A percentile compares a stretch with the other conserved stretches of the same genome.
Conservation (phyloP, 2,888 invertebrate species). For the Chloromyia formosa region DNA sequence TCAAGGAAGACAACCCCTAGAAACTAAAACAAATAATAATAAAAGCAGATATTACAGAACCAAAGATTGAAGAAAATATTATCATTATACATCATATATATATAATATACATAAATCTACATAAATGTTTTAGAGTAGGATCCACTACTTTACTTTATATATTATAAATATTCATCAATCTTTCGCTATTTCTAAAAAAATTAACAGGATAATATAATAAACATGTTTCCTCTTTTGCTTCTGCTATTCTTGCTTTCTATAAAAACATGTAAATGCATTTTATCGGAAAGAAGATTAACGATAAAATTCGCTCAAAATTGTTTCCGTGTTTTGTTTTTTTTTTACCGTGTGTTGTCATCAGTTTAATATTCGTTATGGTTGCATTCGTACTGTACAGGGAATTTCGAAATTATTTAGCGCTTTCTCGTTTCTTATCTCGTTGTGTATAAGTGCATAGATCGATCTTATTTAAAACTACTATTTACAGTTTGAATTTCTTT, state of each 20-base stretch:
- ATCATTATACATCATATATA: too few species aligned
- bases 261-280: not conserved
- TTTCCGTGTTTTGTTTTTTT: not conserved
- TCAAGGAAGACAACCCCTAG: not conserved
- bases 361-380: too few species aligned
- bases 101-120: not conserved
- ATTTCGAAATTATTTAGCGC: not conserved
- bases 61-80: too few species aligned
- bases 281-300: not conserved
- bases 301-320: not conserved
- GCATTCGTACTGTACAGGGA: not conserved
- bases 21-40: too few species aligned
- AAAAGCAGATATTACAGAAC: too few species aligned
- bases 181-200: not conserved
- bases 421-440: not conserved
- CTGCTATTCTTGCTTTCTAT: not conserved
- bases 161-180: too few species aligned
- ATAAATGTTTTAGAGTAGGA: conserved; percentile 25
- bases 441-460: too few species aligned
- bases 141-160: too few species aligned
- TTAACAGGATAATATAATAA: not conserved
- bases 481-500: not conserved
- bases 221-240: not conserved
- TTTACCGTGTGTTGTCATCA: too few species aligned
- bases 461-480: not conserved